Evolutionary conservation across 2,888 invertebrate genomes (phyloP), one percentile per base, ranked within the genome.

Genomic region (Eupithecia subumbrata): DNA sequence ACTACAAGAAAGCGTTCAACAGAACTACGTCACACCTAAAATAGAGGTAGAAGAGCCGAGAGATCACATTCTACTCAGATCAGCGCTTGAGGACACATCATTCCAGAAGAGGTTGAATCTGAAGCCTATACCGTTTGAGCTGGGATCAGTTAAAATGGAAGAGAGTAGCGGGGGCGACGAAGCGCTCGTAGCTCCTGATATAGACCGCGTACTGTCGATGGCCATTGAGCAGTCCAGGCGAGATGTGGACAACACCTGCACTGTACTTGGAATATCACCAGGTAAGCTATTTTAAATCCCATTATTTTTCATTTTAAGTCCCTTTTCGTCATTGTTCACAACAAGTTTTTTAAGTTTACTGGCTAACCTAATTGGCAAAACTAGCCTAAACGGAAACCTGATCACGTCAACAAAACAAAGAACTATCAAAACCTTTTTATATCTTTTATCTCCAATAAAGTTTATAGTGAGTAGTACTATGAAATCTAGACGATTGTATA

Each of bases 171-270:
- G 95, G 75, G 95, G 94, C 22, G 95, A 94, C 73, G 95, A 95
- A 30, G 95, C 96, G 72, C 90, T 97, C 69, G 96, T 96, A 71
- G 96, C 97, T 71, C 97, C 97, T 83, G 97, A 97, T 84, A 97
- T 98, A 82, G 98, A 98, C 88, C 97, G 97, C 22, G 97, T 98
- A 52, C 95, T 98, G 72, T 97, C 97, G 78, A 95, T 98, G 92
- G 98, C 98, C 43, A 97, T 98, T 84, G 97, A 98, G 88, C 97
- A 98, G 89, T 96, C 98, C 82, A 97, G 97, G 85, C 96, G 97
- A 87, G 98, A 98, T 88, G 97, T 98, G 72, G 97, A 97, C 89
- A 97, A 96, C 87, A 97, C 98, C 14, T 98, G 98, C 92, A 96
- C 96, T 73, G 96, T 97, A 83, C 96, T 98, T 86, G 97, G 97